Base-by-base conservation (phyloP, 2,113 vertebrate genomes). In the Sapayoa aenigma region DNA sequence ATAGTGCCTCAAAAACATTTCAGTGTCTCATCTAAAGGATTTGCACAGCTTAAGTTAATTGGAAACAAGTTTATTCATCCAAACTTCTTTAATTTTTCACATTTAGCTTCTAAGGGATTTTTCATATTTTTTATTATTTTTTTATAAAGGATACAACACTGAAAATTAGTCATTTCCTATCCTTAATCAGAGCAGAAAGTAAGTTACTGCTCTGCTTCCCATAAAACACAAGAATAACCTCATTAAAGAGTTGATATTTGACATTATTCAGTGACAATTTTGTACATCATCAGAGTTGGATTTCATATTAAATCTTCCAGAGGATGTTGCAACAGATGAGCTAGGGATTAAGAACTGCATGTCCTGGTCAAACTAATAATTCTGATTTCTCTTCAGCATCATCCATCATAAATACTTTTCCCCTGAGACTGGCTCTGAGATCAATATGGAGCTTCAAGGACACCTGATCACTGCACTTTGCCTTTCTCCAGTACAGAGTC, bases 1-100 rank as follows among this genome's bases (percentile, higher is more conserved):
- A 96, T 96, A 94, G 67, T 49, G 85, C 94, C 75, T 96, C 90
- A 97, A 87, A 95, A 95, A 84, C 18, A 87, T 86, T 94, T 97
- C 77, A 92, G 12, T 87, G 83, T 33, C 56, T 97, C 85, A 37
- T 83, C 58, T 74, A 62, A 66, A 74, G 93, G 89, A 95, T 84
- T 97, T 89, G 75, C 44, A 46, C 35, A 83, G 80, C 67, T 97
- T 95, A 84, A 79, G 74, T 76, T 96, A 97, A 93, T 86, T 94
- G 47, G 91, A 92, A 95, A 90, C 91, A 96, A 96, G 46, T 52
- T 89, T 96, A 90, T 97, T 96, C 52, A 92, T 95, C 76, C 87
- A 94, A 94, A 93, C 35, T 94, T 79, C 91, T 97, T 93, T 96
- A 96, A 92, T 95, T 91, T 93, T 74, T 65, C 62, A 68, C 47